These are phyloP conservation scores for Lycaon pictus DNA, from an alignment of 2,113 vertebrate genomes.

Conservation along the genomic window DNA sequence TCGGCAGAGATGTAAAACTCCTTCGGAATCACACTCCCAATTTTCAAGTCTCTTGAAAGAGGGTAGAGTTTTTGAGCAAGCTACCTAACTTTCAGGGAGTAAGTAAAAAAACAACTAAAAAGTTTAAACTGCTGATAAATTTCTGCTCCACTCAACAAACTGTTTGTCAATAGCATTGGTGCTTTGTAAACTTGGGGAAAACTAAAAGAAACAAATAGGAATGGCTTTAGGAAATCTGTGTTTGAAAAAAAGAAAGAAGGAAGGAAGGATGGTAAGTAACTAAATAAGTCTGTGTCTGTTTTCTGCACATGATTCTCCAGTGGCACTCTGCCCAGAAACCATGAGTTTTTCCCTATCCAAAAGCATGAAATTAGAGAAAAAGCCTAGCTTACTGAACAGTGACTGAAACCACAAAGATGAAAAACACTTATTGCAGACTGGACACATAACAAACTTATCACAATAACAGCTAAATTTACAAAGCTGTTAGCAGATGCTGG, in stretches of 20 bases:
- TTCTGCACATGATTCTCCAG: not conserved
- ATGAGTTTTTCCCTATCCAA: not conserved
- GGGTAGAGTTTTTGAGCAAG: not conserved
- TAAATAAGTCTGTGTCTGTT: not conserved
- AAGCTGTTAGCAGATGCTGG: not conserved
- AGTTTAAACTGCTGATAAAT: not conserved
- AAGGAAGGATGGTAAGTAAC: not conserved
- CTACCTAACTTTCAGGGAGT: not conserved
- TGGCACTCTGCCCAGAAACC: not conserved
- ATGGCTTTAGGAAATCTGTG: not conserved
- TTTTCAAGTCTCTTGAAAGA: not conserved
- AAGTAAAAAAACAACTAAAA: not conserved
- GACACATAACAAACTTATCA: not conserved
- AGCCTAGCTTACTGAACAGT: not conserved
- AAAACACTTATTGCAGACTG: not conserved
- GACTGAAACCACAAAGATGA: not conserved
- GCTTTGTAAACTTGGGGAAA: not conserved
- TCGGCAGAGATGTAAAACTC: not conserved
- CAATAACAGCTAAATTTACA: not conserved
- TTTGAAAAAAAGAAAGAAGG: not conserved
- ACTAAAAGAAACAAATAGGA: not conserved
- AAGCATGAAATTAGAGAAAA: not conserved
- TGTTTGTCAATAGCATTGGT: not conserved
- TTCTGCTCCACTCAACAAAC: not conserved
- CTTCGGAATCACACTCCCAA: not conserved